These are phyloP conservation scores for Cerastoderma edule DNA, from an alignment of 2,888 invertebrate species.

Conservation along the genomic window DNA sequence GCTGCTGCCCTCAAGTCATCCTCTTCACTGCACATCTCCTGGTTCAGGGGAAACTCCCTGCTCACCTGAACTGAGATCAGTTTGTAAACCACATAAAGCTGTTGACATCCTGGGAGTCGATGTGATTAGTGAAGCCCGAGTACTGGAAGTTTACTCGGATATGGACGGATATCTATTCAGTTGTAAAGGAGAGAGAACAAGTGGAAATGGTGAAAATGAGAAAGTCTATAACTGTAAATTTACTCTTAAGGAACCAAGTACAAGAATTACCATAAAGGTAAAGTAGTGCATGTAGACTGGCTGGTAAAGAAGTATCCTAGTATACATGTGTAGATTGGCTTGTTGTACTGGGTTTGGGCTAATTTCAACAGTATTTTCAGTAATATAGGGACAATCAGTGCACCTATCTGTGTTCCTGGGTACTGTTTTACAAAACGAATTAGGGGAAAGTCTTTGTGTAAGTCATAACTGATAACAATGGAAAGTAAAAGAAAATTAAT, in stretches of 20 bases:
- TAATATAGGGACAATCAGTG: no score
- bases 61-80: constrained; percentile 22
- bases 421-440: neutral
- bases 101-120: constrained; percentile 43
- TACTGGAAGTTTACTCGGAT: constrained; percentile 51
- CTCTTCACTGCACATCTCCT: neutral
- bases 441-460: neutral
- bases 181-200: constrained; percentile 30
- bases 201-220: constrained; percentile 2
- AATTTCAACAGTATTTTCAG: no score
- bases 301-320: neutral
- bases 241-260: constrained; percentile 33
- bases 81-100: constrained; percentile 52
- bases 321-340: neutral
- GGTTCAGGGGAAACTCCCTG: neutral
- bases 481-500: no score
- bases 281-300: neutral
- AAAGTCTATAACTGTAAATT: constrained; percentile 26
- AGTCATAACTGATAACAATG: no score
- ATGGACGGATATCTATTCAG: constrained; percentile 57
- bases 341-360: neutral
- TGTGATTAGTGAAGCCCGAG: constrained; percentile 53
- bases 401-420: neutral
- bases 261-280: constrained; percentile 45
- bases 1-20: constrained; percentile 3